phyloP scores from a whole-genome alignment of 2,888 invertebrate genomes.

The Plebejus anna region DNA sequence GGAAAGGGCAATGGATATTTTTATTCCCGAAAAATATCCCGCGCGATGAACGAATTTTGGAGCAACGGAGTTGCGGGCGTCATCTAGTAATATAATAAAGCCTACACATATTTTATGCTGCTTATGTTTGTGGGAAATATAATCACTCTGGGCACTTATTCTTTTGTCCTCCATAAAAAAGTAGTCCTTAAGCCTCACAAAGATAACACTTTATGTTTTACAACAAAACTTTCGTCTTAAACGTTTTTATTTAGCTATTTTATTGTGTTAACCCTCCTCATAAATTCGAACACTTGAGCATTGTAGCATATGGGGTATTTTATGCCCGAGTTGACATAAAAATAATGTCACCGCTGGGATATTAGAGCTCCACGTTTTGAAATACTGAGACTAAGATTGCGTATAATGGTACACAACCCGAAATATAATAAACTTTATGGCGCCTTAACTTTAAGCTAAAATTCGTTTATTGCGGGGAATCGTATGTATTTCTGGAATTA shows the following conservation, averaged over 20 bases:
- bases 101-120: too few relatives aligned
- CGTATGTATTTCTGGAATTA: too few relatives aligned
- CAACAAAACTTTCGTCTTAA: not conserved
- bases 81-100: too few relatives aligned
- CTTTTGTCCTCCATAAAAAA: not conserved
- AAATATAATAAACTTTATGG: not conserved
- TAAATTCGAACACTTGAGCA: slow-evolving; percentile 9
- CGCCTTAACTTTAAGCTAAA: not conserved
- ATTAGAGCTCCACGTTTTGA: not conserved
- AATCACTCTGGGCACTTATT: not conserved
- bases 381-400: not conserved
- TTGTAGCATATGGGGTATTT: slow-evolving; percentile 18
- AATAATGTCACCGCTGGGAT: slow-evolving; percentile 17
- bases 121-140: too few relatives aligned
- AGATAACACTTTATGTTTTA: not conserved
- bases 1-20: too few relatives aligned
- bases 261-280: slow-evolving; percentile 11
- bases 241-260: slow-evolving; percentile 4
- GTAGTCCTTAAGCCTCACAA: not conserved
- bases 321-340: slow-evolving; percentile 1
- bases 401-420: not conserved
- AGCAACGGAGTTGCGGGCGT: too few relatives aligned
- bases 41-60: too few relatives aligned
- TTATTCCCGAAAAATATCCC: too few relatives aligned
- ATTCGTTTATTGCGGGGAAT: too few relatives aligned